phyloP scores from a whole-genome alignment of 2,888 invertebrate genomes.

The Rotaria magnacalcarata region DNA sequence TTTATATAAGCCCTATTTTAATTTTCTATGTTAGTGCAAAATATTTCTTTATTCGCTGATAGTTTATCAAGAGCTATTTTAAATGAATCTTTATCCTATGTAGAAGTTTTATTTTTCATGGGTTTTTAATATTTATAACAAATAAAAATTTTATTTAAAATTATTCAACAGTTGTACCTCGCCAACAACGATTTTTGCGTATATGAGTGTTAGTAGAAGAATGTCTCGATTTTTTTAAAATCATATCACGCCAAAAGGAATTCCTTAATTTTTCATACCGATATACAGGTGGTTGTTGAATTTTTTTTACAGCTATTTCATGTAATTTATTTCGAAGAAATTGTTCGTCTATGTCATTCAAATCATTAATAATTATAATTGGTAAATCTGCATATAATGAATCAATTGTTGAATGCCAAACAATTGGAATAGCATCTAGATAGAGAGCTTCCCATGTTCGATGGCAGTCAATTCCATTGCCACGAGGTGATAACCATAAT shows the following conservation, averaged over 20 bases:
- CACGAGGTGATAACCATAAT: neutral
- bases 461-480: neutral
- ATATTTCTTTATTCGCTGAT: no score
- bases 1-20: no score
- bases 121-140: neutral
- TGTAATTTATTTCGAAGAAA: neutral
- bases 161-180: neutral
- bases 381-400: neutral
- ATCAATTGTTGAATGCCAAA: neutral
- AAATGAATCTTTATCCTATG: no score
- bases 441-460: slow-evolving; percentile 17
- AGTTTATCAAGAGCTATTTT: no score
- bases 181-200: neutral
- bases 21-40: no score
- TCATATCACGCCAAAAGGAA: neutral
- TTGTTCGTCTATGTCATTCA: neutral
- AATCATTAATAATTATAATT: neutral
- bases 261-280: neutral
- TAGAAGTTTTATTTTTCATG: neutral
- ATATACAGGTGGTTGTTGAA: neutral
- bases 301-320: neutral
- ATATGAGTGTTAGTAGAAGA: no score
- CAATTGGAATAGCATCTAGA: neutral
- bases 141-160: neutral
- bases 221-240: neutral